phyloP scores from a whole-genome alignment of 2,797 vertebrate species.

The Schizopygopsis pylzovi region DNA sequence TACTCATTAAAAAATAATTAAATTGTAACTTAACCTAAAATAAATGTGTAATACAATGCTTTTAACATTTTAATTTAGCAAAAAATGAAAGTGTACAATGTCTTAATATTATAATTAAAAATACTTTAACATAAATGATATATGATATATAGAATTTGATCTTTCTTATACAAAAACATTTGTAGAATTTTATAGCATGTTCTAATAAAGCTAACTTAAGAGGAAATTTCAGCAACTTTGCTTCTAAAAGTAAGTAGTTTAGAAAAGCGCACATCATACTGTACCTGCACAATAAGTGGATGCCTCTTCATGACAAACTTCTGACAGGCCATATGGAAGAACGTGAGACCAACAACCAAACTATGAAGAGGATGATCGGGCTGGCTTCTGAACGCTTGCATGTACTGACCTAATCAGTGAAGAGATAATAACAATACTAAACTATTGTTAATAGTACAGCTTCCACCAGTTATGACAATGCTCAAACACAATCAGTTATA shows the following conservation, averaged over 20 bases:
- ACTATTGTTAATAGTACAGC: no score
- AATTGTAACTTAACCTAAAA: no score
- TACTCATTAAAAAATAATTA: no score
- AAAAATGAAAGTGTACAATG: neutral
- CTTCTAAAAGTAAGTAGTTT: neutral
- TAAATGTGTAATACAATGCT: no score
- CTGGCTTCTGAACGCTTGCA: constrained; percentile 88
- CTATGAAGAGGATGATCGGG: constrained; percentile 86
- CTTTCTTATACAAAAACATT: no score
- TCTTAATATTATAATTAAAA: neutral
- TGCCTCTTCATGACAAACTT: constrained; percentile 92
- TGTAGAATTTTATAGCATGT: no score
- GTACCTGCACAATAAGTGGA: constrained; percentile 86
- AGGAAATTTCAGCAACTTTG: neutral
- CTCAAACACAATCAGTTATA: neutral
- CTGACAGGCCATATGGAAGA: constrained; percentile 97
- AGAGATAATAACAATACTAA: neutral
- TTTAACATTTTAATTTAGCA: neutral
- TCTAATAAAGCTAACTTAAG: neutral
- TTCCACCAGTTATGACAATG: neutral
- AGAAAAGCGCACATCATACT: neutral
- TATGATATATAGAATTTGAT: no score
- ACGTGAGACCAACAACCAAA: constrained; percentile 92
- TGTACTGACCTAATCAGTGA: constrained; percentile 85
- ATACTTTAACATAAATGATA: no score